Conservation (phyloP, 2,888 invertebrate species). For the Thera britannica region DNA sequence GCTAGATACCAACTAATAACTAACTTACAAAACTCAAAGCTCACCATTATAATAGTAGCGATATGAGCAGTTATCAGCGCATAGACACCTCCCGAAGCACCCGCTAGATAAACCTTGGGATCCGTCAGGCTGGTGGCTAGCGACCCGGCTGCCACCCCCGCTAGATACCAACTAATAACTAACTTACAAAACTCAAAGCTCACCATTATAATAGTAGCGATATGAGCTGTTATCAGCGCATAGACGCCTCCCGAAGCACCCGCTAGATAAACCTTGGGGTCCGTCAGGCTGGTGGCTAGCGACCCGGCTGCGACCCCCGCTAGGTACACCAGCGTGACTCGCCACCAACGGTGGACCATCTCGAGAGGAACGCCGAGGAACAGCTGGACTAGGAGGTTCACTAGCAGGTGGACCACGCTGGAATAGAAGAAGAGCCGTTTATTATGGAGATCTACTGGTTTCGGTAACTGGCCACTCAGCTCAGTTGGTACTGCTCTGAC, state of each 20-base stretch:
- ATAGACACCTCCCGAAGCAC: slow-evolving; percentile 98
- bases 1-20: too few relatives aligned
- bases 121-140: slow-evolving; percentile 92
- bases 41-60: slow-evolving; percentile 94
- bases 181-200: slow-evolving; percentile 39
- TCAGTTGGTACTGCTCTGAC: too few relatives aligned
- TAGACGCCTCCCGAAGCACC: slow-evolving; percentile 99
- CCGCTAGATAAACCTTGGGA: slow-evolving; percentile 92
- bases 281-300: slow-evolving; percentile 91
- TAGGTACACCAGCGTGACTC: slow-evolving; percentile 92
- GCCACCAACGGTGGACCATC: slow-evolving; percentile 98
- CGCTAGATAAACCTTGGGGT: slow-evolving; percentile 92
- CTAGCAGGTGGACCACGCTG: slow-evolving; percentile 94
- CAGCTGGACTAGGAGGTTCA: slow-evolving; percentile 96
- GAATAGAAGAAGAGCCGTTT: slow-evolving; percentile 35
- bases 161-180: slow-evolving; percentile 89
- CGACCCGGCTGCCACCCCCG: slow-evolving; percentile 94
- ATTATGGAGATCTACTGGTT: too few relatives aligned
- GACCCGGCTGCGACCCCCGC: slow-evolving; percentile 95
- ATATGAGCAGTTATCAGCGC: slow-evolving; percentile 97
- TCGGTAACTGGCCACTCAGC: too few relatives aligned
- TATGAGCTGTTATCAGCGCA: slow-evolving; percentile 96
- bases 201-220: slow-evolving; percentile 95
- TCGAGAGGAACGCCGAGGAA: slow-evolving; percentile 97
- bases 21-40: slow-evolving; percentile 37